phyloP scores from a whole-genome alignment of 2,888 invertebrate species.

The Baccha elongata region DNA sequence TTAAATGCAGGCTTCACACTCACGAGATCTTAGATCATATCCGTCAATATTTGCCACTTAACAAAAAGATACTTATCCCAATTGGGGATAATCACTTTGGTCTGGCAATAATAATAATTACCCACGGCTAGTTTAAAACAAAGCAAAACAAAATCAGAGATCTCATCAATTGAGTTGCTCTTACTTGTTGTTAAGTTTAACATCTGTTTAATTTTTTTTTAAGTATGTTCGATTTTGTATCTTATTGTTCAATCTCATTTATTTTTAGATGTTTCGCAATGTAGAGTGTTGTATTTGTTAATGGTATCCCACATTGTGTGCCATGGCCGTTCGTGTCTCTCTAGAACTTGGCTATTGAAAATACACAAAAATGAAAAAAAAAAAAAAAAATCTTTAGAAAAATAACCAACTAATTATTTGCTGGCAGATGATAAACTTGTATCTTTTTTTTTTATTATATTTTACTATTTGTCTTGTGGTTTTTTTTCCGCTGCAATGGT shows the following conservation, averaged over 20 bases:
- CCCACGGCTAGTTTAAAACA: slow-evolving; percentile 32
- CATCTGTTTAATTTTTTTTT: slow-evolving; percentile 47
- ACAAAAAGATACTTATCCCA: slow-evolving; percentile 42
- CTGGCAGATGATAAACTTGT: slow-evolving; percentile 66
- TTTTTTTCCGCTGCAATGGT: slow-evolving; percentile 48
- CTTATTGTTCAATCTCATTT: slow-evolving; percentile 63
- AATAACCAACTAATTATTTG: slow-evolving; percentile 45
- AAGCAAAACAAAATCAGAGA: slow-evolving; percentile 22
- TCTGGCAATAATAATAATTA: slow-evolving; percentile 41
- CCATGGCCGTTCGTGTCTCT: slow-evolving; percentile 61
- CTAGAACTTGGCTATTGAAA: slow-evolving; percentile 47
- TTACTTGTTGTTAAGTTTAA: slow-evolving; percentile 48
- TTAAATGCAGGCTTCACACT: not conserved
- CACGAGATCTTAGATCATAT: slow-evolving; percentile 50
- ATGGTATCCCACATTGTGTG: slow-evolving; percentile 54
- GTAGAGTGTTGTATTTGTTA: slow-evolving; percentile 42
- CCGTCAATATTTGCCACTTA: slow-evolving; percentile 45
- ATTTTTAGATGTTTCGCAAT: slow-evolving; percentile 71
- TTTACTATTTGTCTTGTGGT: slow-evolving; percentile 19
- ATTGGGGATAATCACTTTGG: slow-evolving; percentile 49
- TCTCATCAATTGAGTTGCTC: slow-evolving; percentile 52
- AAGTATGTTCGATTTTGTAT: slow-evolving; percentile 38
- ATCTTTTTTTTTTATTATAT: slow-evolving; percentile 25
- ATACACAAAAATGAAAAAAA: slow-evolving; percentile 12
- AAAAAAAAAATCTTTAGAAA: slow-evolving; percentile 4